Evolutionary conservation across 2,797 vertebrate genomes (phyloP), one percentile per base, ranked within the genome.

Genomic region (Anomalospiza imberbis): DNA sequence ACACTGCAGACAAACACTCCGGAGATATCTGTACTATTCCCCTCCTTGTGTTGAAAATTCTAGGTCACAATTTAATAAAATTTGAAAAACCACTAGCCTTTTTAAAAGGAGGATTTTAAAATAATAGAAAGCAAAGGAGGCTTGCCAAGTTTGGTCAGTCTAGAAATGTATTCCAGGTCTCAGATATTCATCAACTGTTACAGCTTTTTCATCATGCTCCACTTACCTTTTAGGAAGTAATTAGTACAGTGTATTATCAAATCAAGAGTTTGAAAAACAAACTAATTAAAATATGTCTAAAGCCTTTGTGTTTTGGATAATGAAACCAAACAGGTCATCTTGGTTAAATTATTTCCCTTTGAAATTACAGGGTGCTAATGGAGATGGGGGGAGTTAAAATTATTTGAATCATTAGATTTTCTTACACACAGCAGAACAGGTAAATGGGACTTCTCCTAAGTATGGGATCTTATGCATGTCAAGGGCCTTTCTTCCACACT

Each of bases 1-100:
- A 89, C 7, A 9, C 34, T 45, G 92, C 89, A 94, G 70, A 93
- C 87, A 94, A 96, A 94, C 89, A 93, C 87, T 94, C 96, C 32
- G 66, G 92, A 93, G 77, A 63, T 65, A 55, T 55, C 84, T 70
- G 50, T 3, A 32, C 73, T 89, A 89, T 32, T 51, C 72, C 31
- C 36, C 28, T 84, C 61, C 75, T 88, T 48, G 50, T 44, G 75
- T 38, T 78, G 44, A 32, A 96, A 96, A 97, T 95, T 94, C 89
- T 91, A 87, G 91, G 93, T 71, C 87, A 95, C 29, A 55, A 76
- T 62, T 83, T 68, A 55, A 78, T 47, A 74, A 60, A 45, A 11
- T 29, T 22, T 17, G 15, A 9, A 66, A 70, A 8, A 10, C 1
- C 19, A 63, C 3, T 18, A 28, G 28, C 5, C 31, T 79, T 73